Percentiles rank a stretch among this genome's conserved stretches.
Conservation (phyloP, 2,113 vertebrate species). For the Todiramphus chloris region DNA sequence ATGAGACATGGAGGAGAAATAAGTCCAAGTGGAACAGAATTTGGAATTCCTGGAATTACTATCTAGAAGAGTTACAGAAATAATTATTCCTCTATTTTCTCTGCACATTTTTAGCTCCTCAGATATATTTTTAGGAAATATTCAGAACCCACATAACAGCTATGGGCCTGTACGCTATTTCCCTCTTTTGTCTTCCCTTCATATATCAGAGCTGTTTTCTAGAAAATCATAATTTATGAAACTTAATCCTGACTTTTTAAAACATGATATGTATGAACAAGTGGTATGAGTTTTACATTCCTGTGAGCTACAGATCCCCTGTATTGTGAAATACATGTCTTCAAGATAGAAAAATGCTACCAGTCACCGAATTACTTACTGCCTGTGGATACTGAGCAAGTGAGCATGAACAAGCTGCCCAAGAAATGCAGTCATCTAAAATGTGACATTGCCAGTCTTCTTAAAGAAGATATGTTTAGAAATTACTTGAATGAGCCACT, state of each 20-base stretch:
- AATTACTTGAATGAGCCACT: not conserved
- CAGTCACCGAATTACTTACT: not conserved
- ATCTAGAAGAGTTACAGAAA: not conserved
- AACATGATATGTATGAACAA: not conserved
- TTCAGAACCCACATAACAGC: not conserved
- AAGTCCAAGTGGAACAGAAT: not conserved
- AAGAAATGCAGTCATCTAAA: not conserved
- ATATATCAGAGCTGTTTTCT: not conserved
- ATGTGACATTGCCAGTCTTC: not conserved
- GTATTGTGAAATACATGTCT: not conserved
- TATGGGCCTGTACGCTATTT: not conserved
- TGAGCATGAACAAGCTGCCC: not conserved
- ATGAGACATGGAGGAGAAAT: not conserved
- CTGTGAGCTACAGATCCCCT: not conserved
- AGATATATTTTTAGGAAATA: not conserved
- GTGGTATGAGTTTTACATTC: not conserved
- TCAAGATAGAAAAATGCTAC: not conserved
- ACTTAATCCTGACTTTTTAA: not conserved
- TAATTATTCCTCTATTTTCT: not conserved
- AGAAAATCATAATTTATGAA: not conserved
- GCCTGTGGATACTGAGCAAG: not conserved
- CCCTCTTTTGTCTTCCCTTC: rapidly evolving
- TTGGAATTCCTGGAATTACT: not conserved
- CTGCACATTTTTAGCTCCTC: not conserved
- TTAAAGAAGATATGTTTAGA: not conserved